A percentile compares a stretch with the other conserved stretches of the same genome.
These are phyloP conservation scores for Xyliphius kryptos DNA, from an alignment of 2,113 vertebrate genomes.

Conservation along the genomic window DNA sequence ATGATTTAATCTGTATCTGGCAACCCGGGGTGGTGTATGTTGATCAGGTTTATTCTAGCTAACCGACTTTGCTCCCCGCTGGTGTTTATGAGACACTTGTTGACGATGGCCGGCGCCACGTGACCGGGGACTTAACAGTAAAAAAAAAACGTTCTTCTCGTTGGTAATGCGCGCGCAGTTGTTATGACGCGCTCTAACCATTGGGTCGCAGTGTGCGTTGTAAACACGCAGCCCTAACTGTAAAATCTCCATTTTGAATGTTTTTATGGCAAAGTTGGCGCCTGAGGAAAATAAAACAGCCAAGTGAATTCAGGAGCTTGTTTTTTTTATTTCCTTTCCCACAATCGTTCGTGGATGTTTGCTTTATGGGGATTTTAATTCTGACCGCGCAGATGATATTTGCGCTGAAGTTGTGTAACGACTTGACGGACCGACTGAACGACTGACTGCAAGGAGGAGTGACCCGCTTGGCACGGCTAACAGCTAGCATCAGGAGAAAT, in stretches of 20 bases:
- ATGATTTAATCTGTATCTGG: too few relatives aligned
- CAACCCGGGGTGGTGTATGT: too few relatives aligned
- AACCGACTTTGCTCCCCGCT: too few relatives aligned
- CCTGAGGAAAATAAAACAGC: too few relatives aligned
- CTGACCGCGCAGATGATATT: background rate
- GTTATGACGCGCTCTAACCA: constrained; percentile 6
- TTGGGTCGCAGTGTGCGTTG: constrained; percentile 49
- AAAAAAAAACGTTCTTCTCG: too few relatives aligned
- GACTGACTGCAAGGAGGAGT: too few relatives aligned
- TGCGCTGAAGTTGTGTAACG: background rate
- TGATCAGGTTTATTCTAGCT: too few relatives aligned
- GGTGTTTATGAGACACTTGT: too few relatives aligned
- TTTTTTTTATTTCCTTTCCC: background rate
- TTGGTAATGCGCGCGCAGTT: background rate
- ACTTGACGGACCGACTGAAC: too few relatives aligned
- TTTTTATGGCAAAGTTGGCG: constrained; percentile 66
- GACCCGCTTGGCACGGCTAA: constrained; percentile 36
- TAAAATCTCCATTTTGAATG: constrained; percentile 75
- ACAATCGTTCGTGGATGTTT: too few relatives aligned
- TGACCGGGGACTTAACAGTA: too few relatives aligned
- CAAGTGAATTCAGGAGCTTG: background rate
- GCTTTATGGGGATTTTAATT: background rate
- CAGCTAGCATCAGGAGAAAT: constrained; percentile 39
- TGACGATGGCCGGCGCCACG: too few relatives aligned
- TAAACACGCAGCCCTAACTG: constrained; percentile 45